These are phyloP conservation scores for Noctuana brunneofusca DNA, from an alignment of 2,888 invertebrate species.

Conservation along the genomic window DNA sequence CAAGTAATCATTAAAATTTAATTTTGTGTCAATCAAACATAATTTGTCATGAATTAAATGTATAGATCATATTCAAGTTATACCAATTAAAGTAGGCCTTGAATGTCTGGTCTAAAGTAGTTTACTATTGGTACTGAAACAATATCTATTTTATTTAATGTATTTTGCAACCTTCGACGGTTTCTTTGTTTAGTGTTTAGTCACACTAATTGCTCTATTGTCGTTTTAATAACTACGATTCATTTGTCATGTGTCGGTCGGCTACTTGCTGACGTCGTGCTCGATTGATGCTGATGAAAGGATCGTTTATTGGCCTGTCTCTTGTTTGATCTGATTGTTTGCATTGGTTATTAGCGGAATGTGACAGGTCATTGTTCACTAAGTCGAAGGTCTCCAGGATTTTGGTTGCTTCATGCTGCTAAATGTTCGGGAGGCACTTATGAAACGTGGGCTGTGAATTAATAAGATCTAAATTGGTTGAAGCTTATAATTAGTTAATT, in stretches of 20 bases:
- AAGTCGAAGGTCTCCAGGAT: conserved; percentile 15
- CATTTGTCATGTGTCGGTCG: conserved; percentile 50
- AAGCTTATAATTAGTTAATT: too few species aligned
- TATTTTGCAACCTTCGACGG: conserved; percentile 49
- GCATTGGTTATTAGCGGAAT: conserved; percentile 10
- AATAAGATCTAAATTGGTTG: too few species aligned
- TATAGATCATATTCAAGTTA: background rate
- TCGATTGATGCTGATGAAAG: conserved; percentile 46
- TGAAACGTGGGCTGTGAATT: too few species aligned
- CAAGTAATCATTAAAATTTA: too few species aligned
- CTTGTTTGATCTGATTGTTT: conserved; percentile 30
- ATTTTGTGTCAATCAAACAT: background rate
- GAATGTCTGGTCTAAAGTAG: background rate
- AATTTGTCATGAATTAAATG: background rate
- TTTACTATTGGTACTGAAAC: background rate
- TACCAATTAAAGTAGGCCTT: background rate
- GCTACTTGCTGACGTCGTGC: conserved; percentile 47
- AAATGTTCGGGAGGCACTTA: too few species aligned
- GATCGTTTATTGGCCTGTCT: conserved; percentile 42
- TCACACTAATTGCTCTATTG: conserved; percentile 70
- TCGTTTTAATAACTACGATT: conserved; percentile 57
- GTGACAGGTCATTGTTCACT: conserved; percentile 15
- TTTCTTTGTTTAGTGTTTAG: conserved; percentile 63
- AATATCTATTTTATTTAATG: conserved; percentile 11
- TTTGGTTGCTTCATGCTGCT: conserved; percentile 7